phyloP scores from a whole-genome alignment of 2,797 vertebrate genomes.

The Chelidonichthys spinosus region DNA sequence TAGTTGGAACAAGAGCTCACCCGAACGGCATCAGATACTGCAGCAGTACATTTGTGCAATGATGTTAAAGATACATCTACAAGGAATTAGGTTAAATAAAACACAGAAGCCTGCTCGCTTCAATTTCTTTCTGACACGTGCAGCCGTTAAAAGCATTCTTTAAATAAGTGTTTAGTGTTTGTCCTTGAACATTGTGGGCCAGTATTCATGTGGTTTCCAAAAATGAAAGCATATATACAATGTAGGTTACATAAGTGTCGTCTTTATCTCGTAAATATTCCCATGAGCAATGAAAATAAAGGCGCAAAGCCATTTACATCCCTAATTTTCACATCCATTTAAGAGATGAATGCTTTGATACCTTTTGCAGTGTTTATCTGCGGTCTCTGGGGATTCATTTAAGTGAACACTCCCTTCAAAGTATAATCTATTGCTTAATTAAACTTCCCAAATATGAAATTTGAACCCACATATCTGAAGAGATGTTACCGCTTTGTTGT shows the following conservation, averaged over 20 bases:
- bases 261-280: slow-evolving; percentile 86
- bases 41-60: not conserved
- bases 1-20: slow-evolving; percentile 50
- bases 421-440: slow-evolving; percentile 99
- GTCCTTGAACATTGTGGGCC: slow-evolving; percentile 77
- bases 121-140: slow-evolving; percentile 38
- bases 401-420: slow-evolving; percentile 96
- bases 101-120: slow-evolving; percentile 33
- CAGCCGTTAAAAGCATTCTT: slow-evolving; percentile 56
- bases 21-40: slow-evolving; percentile 16
- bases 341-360: slow-evolving; percentile 98
- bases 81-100: slow-evolving; percentile 38
- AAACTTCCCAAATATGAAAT: slow-evolving; percentile 98
- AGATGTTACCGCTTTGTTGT: slow-evolving; percentile 90
- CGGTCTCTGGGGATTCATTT: slow-evolving; percentile 96
- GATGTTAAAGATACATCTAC: slow-evolving; percentile 29
- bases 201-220: slow-evolving; percentile 60
- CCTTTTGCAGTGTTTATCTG: slow-evolving; percentile 94
- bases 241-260: slow-evolving; percentile 84
- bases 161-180: slow-evolving; percentile 67
- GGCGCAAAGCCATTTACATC: slow-evolving; percentile 92
- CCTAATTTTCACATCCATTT: slow-evolving; percentile 96
- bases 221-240: slow-evolving; percentile 76
- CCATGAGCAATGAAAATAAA: slow-evolving; percentile 86
- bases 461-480: slow-evolving; percentile 92